These are phyloP conservation scores for Zaprionus africanus DNA, from an alignment of 1,140 invertebrate species.

Conservation along the genomic window DNA sequence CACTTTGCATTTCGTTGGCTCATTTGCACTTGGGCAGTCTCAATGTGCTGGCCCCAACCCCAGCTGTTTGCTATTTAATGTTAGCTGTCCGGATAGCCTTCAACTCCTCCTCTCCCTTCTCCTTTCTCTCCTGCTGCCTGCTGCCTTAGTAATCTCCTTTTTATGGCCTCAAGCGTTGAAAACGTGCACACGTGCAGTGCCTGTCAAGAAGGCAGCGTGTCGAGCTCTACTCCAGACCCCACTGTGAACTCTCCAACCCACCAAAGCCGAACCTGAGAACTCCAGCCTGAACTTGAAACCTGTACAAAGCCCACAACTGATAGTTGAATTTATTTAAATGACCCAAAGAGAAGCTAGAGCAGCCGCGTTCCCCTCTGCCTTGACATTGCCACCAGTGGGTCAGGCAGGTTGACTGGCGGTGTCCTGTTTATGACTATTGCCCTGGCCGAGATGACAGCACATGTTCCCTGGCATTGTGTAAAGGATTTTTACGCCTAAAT, in stretches of 20 bases:
- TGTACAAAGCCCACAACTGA: constrained; percentile 34
- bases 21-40: constrained; percentile 66
- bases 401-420: not conserved
- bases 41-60: constrained; percentile 18
- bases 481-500: not conserved
- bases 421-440: constrained; percentile 30
- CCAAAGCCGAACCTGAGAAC: not conserved
- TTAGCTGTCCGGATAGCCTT: constrained; percentile 32
- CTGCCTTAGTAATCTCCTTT: constrained; percentile 68
- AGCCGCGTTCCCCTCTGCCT: not conserved
- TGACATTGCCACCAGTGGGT: not conserved
- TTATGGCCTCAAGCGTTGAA: constrained; percentile 63
- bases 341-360: constrained; percentile 39
- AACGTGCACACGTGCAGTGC: constrained; percentile 70
- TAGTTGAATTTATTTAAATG: constrained; percentile 79
- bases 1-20: constrained; percentile 67
- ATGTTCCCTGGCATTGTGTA: constrained; percentile 9
- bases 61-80: constrained; percentile 56
- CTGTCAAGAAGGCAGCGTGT: constrained; percentile 48
- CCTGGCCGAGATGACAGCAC: not conserved
- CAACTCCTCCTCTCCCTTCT: not conserved
- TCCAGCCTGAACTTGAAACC: not conserved
- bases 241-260: not conserved
- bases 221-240: not conserved
- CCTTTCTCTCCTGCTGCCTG: not conserved